Conservation (phyloP, 2,888 invertebrate genomes). For the Dioctria rufipes region DNA sequence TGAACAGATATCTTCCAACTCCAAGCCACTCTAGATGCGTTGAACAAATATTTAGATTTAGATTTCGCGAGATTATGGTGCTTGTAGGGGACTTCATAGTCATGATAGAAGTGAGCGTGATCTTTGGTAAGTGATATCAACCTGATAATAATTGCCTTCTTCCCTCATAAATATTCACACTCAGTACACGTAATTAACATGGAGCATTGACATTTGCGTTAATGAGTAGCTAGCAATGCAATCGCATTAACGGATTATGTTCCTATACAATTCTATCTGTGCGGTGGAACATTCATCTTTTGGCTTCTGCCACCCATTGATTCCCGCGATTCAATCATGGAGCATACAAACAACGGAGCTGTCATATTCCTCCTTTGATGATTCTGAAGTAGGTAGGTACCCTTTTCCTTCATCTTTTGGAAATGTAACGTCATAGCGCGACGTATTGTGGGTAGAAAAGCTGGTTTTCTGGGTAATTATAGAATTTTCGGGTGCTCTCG, state of each 20-base stretch:
- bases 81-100: not conserved
- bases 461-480: not conserved
- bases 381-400: too few species aligned
- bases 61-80: not conserved
- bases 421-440: not conserved
- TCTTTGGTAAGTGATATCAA: not conserved
- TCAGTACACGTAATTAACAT: not conserved
- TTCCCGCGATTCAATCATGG: too few species aligned
- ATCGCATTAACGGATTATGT: slow-evolving; percentile 28
- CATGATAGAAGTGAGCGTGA: not conserved
- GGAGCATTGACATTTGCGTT: slow-evolving; percentile 22
- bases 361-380: too few species aligned
- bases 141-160: not conserved
- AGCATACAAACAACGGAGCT: too few species aligned
- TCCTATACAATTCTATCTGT: not conserved
- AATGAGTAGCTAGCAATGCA: slow-evolving; percentile 20
- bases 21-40: not conserved
- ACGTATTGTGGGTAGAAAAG: not conserved
- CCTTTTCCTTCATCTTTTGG: too few species aligned
- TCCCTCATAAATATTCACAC: slow-evolving; percentile 31
- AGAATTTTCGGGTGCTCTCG: not conserved
- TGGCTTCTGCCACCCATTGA: not conserved
- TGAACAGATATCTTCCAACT: not conserved
- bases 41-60: slow-evolving; percentile 5
- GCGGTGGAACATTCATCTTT: not conserved